Percentiles rank a stretch among this genome's conserved stretches.
phyloP scores from a whole-genome alignment of 2,113 vertebrate genomes.

The Syrrhaptes paradoxus region DNA sequence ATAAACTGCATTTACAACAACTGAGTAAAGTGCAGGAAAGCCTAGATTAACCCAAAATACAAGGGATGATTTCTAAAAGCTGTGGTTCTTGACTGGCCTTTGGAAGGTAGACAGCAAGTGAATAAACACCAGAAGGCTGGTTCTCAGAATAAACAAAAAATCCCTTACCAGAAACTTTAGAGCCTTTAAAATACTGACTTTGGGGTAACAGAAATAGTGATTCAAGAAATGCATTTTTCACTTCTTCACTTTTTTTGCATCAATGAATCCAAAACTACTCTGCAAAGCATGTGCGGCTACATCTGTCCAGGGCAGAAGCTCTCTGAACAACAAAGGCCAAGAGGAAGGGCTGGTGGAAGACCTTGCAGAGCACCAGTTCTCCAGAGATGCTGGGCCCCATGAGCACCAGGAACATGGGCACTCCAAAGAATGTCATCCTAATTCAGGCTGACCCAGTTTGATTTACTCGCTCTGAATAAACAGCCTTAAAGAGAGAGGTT shows the following conservation, averaged over 20 bases:
- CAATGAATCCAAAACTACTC: not conserved
- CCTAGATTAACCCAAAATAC: conserved; percentile 2
- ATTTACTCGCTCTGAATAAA: not conserved
- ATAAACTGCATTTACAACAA: conserved; percentile 22
- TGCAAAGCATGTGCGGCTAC: not conserved
- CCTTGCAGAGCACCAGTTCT: not conserved
- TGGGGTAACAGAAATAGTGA: not conserved
- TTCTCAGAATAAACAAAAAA: conserved; percentile 25
- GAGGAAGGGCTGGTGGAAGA: not conserved
- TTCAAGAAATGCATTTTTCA: not conserved
- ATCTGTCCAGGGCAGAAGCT: not conserved
- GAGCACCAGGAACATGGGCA: not conserved
- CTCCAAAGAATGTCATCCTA: not conserved
- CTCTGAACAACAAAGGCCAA: not conserved
- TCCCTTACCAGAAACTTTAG: not conserved
- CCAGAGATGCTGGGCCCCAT: not conserved
- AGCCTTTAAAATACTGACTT: not conserved
- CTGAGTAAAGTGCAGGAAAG: not conserved
- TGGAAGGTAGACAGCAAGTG: not conserved
- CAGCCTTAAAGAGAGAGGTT: not conserved
- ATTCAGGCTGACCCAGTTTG: not conserved
- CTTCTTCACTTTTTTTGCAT: not conserved
- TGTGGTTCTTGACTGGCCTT: not conserved
- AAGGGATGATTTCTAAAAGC: not conserved
- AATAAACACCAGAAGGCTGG: not conserved